A percentile compares a stretch with the other conserved stretches of the same genome.
Conservation (phyloP, 2,888 invertebrate genomes). For the Habroteleia sp. region DNA sequence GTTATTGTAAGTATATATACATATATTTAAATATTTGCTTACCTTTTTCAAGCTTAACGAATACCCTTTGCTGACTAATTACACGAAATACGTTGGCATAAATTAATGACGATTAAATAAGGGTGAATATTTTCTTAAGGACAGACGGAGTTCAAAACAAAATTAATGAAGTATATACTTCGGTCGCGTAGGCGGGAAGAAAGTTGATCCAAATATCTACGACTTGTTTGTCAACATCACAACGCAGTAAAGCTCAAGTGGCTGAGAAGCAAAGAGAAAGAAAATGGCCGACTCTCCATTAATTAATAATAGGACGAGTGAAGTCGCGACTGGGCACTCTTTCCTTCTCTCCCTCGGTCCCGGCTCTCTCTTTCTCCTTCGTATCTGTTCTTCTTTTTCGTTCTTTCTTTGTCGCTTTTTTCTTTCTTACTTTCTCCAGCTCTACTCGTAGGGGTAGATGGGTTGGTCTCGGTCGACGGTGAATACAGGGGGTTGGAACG, state of each 20-base stretch:
- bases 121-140: background rate
- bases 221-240: conserved; percentile 55
- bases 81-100: background rate
- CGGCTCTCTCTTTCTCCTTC: conserved; percentile 57
- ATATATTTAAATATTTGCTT: no score
- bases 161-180: conserved; percentile 43
- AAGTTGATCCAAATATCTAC: conserved; percentile 43
- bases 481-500: conserved; percentile 72
- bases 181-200: conserved; percentile 27
- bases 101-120: no score
- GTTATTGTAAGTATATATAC: no score
- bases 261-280: conserved; percentile 66
- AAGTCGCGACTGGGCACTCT: conserved; percentile 68
- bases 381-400: conserved; percentile 61
- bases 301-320: conserved; percentile 77
- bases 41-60: no score
- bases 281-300: conserved; percentile 79
- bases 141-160: background rate
- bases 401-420: conserved; percentile 61
- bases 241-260: conserved; percentile 51
- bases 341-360: conserved; percentile 1
- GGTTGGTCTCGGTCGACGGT: conserved; percentile 68
- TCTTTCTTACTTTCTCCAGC: conserved; percentile 63
- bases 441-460: conserved; percentile 69
- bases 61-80: background rate